phyloP scores from a whole-genome alignment of 53 echinoderm and acorn worm genomes.

The Patiria pectinifera region DNA sequence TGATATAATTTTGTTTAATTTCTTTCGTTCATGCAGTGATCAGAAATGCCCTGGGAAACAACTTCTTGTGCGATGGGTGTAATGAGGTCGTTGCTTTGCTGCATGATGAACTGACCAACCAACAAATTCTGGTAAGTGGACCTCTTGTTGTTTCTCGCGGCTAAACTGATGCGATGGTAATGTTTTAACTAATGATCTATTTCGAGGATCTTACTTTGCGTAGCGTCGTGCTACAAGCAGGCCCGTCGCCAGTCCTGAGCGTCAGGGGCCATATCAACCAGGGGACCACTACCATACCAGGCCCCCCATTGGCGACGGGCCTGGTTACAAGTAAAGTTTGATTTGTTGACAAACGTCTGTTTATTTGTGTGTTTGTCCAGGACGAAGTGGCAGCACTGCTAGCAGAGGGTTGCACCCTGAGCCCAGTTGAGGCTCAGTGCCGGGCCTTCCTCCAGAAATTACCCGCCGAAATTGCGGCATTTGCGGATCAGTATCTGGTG shows the following conservation, averaged over 20 bases:
- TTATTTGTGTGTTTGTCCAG: neutral
- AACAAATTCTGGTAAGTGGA: conserved; percentile 7
- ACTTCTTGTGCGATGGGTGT: conserved; percentile 36
- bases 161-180: no score
- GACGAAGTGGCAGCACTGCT: neutral
- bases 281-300: no score
- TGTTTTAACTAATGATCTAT: no score
- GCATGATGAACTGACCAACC: neutral
- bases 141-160: neutral
- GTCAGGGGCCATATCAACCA: no score
- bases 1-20: neutral
- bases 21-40: neutral
- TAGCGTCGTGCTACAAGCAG: no score
- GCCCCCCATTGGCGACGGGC: no score
- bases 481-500: neutral
- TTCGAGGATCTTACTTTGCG: no score
- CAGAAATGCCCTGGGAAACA: conserved; percentile 13
- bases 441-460: neutral
- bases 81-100: neutral
- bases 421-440: conserved; percentile 22
- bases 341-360: neutral
- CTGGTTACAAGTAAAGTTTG: neutral
- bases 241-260: no score
- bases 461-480: neutral
- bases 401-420: neutral